These are phyloP conservation scores for Sinocyclocheilus rhinocerous DNA, from an alignment of 2,113 vertebrate species.

Conservation along the genomic window DNA sequence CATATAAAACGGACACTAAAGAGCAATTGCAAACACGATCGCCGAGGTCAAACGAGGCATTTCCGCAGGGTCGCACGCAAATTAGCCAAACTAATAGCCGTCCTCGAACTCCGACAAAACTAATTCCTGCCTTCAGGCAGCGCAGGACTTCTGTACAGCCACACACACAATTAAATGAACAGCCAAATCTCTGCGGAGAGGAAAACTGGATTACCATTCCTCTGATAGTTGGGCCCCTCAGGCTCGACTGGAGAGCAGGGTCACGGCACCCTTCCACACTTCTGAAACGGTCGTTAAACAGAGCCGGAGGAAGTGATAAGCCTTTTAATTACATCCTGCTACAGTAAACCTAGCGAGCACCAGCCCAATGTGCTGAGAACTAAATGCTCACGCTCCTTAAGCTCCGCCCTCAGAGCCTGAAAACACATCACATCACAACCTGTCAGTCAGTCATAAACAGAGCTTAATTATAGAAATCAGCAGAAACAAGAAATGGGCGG, in stretches of 20 bases:
- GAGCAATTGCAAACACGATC: neutral
- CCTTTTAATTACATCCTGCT: conserved; percentile 30
- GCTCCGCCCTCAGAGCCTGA: conserved; percentile 84
- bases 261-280: conserved; percentile 13
- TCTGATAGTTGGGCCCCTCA: conserved; percentile 8
- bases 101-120: conserved; percentile 15
- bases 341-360: neutral
- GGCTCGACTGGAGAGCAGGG: conserved; percentile 5
- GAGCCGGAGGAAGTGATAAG: neutral
- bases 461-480: neutral
- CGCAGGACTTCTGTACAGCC: neutral
- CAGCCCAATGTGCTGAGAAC: conserved; percentile 80
- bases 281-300: conserved; percentile 24
- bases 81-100: conserved; percentile 18
- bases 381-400: conserved; percentile 88
- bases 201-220: conserved; percentile 25
- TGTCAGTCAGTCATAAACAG: neutral
- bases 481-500: neutral
- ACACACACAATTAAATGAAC: conserved; percentile 13
- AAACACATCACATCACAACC: conserved; percentile 19
- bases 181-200: neutral
- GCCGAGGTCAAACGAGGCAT: conserved; percentile 1
- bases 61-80: neutral
- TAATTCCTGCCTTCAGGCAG: conserved; percentile 19
- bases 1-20: neutral